Evolutionary conservation across 2,113 vertebrate genomes (phyloP), one percentile per base, ranked within the genome.

Genomic region (Lepidothrix coronata): DNA sequence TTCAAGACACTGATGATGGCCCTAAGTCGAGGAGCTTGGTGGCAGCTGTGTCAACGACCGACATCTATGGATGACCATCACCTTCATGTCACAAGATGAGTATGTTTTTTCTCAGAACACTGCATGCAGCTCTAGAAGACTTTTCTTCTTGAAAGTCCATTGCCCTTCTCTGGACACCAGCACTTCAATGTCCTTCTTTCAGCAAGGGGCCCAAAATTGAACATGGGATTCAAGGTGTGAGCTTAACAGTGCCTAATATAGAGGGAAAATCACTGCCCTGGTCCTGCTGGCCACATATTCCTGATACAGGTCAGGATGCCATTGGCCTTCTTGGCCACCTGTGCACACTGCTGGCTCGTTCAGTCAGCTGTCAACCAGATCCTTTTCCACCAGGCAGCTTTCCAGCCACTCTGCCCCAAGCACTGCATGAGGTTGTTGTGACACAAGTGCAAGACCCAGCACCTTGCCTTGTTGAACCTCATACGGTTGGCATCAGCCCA

Each of bases 331-430:
- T n/a, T 74, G 61, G 21, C 23, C 28, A 59, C 16, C 28, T 39
- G 46, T 46, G 15, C 23, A 52, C 5, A 33, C 0, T 59, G 0
- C 15, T n/a, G 19, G 12, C 19, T 75, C 70, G 13, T 46, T 46
- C 52, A 46, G 33, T 24, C 27, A 24, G 23, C 2, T 67, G 22
- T 82, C 37, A 30, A 24, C 6, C 12, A 16, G 33, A 10, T 6
- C 33, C 23, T 44, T 74, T 66, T 44, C 44, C 31, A 6, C 22
- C 31, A 28, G 44, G 37, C 12, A 73, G 35, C 18, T 66, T 73
- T 73, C 33, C 44, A 81, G 37, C 14, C 27, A 4, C 15, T 58
- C 31, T 33, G 35, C 33, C 12, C 37, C 22, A 33, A 3, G 5
- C 44, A 8, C 23, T 59, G 33, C 37, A 59, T 39, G 9, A 5